Base-by-base conservation (phyloP, 1,140 invertebrate genomes). In the Zelostemma sp. region DNA sequence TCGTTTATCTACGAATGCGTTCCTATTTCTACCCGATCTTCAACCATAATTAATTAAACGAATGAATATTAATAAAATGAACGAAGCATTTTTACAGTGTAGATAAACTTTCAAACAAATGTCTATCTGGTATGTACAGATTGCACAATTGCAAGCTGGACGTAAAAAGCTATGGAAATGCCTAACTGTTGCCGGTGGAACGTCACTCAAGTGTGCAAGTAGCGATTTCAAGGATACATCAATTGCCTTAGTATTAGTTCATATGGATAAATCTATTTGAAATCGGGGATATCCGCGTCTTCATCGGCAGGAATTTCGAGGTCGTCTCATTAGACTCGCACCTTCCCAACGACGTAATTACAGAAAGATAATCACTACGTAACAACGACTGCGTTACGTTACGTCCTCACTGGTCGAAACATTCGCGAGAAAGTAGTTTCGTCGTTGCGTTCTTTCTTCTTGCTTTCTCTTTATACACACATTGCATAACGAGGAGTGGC, bases 391-490 rank as follows among this genome's bases (percentile, higher is more conserved):
- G 8, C 25, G 61, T 73, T 72, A 74, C 65, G 73, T 78, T 77
- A 79, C 68, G 74, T 77, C 68, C 57, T 65, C 68, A 48, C 43
- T 49, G 40, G 31, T 71, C 75, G 76, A 83, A 83, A 80, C 77
- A 64, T 73, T 70, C 61, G 56, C 77, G 80, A 82, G 81, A 83
- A 82, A 83, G 81, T 81, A 66, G 74, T 64, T 72, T 70, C 71
- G 69, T 66, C 72, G 57, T 70, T 73, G 68, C 68, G 73, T 77
- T 80, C 76, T 81, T 81, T 82, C 76, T 78, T 82, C 76, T 77
- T 80, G 79, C 81, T 83, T 82, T 84, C 81, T 83, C 82, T 80
- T 79, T 74, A 73, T 68, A 71, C 72, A 63, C 68, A 49, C 48
- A 74, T 84, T 84, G 75, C 73, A 72, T 77, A 81, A 82, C 73